Conservation (phyloP, 2,888 invertebrate species). For the Drosophila putrida region DNA sequence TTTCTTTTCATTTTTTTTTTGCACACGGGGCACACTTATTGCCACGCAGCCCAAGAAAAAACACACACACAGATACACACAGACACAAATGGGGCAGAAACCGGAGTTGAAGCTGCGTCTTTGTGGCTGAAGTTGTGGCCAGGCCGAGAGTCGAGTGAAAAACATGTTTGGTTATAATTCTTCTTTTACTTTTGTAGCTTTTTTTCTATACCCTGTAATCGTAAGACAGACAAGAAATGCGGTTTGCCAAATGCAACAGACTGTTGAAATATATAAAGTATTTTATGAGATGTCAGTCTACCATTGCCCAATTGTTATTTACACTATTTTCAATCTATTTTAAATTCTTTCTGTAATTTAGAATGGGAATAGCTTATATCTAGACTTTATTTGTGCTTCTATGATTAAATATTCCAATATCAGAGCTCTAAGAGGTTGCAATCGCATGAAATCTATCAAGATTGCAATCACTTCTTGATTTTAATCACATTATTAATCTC, state of each 20-base stretch:
- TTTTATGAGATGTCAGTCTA: too few species aligned
- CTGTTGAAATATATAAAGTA: background rate
- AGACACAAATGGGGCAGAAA: slow-evolving; percentile 48
- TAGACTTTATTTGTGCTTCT: too few species aligned
- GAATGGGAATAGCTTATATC: too few species aligned
- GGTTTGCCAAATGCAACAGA: background rate
- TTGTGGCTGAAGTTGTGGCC: slow-evolving; percentile 39
- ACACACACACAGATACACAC: slow-evolving; percentile 29
- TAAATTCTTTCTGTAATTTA: too few species aligned
- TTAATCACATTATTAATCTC: too few species aligned
- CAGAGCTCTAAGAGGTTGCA: too few species aligned
- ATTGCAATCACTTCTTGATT: too few species aligned
- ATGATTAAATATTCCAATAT: too few species aligned
- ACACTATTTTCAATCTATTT: too few species aligned
- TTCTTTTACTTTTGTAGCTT: slow-evolving; percentile 62
- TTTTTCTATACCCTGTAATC: slow-evolving; percentile 35
- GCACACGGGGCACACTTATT: slow-evolving; percentile 75
- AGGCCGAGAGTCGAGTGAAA: slow-evolving; percentile 56
- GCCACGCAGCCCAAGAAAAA: slow-evolving; percentile 63
- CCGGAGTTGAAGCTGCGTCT: slow-evolving; percentile 71
- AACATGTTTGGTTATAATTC: slow-evolving; percentile 81
- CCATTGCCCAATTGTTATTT: too few species aligned
- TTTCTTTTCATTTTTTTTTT: slow-evolving; percentile 55
- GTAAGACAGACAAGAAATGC: background rate
- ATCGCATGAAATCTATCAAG: too few species aligned